Evolutionary conservation across 92 coral and sea anemone genomes (phyloP), one percentile per base, ranked within the genome.

Genomic region (Meandrina meandrites): DNA sequence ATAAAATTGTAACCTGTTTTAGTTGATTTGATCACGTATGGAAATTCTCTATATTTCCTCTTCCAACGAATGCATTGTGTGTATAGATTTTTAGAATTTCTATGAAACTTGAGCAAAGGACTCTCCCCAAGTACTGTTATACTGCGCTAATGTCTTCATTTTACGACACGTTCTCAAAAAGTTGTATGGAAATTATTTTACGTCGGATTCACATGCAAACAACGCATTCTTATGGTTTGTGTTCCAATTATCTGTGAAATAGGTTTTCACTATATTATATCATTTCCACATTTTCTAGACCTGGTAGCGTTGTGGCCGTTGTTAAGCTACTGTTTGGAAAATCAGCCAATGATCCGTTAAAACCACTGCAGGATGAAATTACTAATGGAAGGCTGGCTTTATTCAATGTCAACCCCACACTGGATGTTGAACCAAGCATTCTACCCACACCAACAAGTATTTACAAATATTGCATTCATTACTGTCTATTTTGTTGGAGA

Each of bases 271-370:
- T 40, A 6, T 2, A 2, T 40, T 40, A 6, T 40, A 40, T 40
- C 45, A 6, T 40, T 40, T 40, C 3, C 45, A 40, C 45, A 6
- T 40, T 42, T 76, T 76, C 56, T 32, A 84, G 87, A n/a, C 80
- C 87, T 57, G 87, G 87, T 35, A 74, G 87, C n/a, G 80, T 84
- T 37, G 80, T 84, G 8, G 87, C 80, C n/a, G 74, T 78, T 34
- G 72, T 74, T 0, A 5, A 15, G 37, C 8, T 84, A 71, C 17
- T 54, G 71, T 84, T 84, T 75, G 80, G 57, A 37, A 50, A 40
- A 34, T 50, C 70, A 74, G 71, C 72, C 36, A 73, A 36, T 73
- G 87, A 84, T 8, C 87, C 87, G 1, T 22, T 84, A 13, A 74
- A 56, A 36, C 87, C 87, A 16, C 48, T 84, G 22, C 80, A 75